Conservation (phyloP, 2,888 invertebrate species). For the Chrysopilus asiliformis region DNA sequence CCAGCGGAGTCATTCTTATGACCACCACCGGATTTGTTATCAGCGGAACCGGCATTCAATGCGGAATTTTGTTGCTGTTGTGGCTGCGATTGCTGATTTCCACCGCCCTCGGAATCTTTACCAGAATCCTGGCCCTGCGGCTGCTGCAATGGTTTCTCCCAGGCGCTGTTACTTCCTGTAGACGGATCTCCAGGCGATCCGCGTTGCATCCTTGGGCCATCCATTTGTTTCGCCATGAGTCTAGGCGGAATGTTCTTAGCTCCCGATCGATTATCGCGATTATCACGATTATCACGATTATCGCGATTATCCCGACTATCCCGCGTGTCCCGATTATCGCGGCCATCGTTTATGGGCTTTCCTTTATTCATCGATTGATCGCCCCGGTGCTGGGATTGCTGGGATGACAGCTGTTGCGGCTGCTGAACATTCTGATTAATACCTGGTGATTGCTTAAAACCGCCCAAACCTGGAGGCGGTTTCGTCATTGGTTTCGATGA, state of each 20-base stretch:
- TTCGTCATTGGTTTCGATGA: constrained; percentile 17
- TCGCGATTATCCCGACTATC: constrained; percentile 18
- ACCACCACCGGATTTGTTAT: too few species aligned
- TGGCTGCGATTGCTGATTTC: constrained; percentile 1
- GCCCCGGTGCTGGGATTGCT: constrained; percentile 38
- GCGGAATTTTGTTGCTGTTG: constrained; percentile 9
- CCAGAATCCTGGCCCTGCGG: constrained; percentile 12
- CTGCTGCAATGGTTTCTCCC: constrained; percentile 62
- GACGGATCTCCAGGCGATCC: neutral
- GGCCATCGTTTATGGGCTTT: constrained; percentile 10
- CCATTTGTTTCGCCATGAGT: constrained; percentile 61
- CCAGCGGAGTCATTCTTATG: too few species aligned
- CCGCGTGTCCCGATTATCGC: constrained; percentile 23
- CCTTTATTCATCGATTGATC: constrained; percentile 35
- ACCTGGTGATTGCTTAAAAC: constrained; percentile 26
- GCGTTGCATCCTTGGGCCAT: constrained; percentile 41
- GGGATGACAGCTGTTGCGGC: constrained; percentile 39
- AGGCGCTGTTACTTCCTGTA: constrained; percentile 44
- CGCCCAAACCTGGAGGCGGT: constrained; percentile 15
- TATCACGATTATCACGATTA: constrained; percentile 31
- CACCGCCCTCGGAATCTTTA: constrained; percentile 6
- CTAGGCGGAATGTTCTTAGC: constrained; percentile 58
- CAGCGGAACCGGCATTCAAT: too few species aligned
- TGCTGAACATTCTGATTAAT: constrained; percentile 19
- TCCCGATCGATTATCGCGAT: constrained; percentile 33